Base-by-base conservation (phyloP, 2,113 vertebrate genomes). In the Cryptotis parvus region DNA sequence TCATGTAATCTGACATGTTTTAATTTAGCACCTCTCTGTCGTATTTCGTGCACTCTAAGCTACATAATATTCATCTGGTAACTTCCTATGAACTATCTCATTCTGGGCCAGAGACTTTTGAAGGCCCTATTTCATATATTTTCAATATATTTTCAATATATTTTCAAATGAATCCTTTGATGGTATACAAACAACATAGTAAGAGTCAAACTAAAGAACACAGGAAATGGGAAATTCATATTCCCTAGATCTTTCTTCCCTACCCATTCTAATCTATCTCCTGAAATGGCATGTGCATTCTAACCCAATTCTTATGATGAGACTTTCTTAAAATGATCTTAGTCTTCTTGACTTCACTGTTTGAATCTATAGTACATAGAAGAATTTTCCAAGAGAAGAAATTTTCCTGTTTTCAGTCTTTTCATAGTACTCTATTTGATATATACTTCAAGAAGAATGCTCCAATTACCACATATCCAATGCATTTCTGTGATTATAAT, bases 281-380 rank as follows among this genome's bases (percentile, higher is more conserved):
- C 0, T 24, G 4, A 90, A 11, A 84, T 3, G 0, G 1, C 7
- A 8, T 61, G 26, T 26, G 0, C 45, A 12, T 66, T 15, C 52
- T 55, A 70, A 11, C 10, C 70, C 15, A 9, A 83, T 20, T n/a
- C 1, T 6, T 22, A 35, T 16, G 4, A 65, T 65, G 26, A 5
- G 33, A 6, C 37, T 82, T 85, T 45, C 14, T 43, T 31, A 74
- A 1, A 49, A 6, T 5, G 1, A 11, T 58, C 78, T 91, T 1
- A 55, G 31, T 35, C 65, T 77, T 77, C 43, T 84, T 5, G 1
- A 12, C 4, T 79, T 90, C 5, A 27, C 9, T 68, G 9, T 8
- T 66, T 61, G 16, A 69, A 45, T 74, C 4, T 24, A 9, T 90
- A 84, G 6, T 86, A 90, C 29, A 22, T 0, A 49, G 45, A 49